Conservation (phyloP, 1,140 invertebrate species). For the Spodoptera litura region DNA sequence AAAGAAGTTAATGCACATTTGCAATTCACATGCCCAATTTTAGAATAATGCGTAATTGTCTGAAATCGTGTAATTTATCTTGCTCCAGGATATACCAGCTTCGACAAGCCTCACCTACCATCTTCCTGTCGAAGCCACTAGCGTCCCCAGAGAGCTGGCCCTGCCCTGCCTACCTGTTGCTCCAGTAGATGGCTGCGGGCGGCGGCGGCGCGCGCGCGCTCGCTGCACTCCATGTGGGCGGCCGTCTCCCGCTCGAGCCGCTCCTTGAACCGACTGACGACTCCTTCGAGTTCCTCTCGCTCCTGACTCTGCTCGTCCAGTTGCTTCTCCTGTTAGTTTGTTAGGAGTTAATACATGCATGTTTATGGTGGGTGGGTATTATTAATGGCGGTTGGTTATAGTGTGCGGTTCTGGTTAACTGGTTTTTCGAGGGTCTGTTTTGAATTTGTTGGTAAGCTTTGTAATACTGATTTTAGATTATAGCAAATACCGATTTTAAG, state of each 20-base stretch:
- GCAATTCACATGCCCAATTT: too few relatives aligned
- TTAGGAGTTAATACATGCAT: constrained; percentile 47
- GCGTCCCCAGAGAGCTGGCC: too few relatives aligned
- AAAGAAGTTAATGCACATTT: too few relatives aligned
- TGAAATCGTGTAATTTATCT: too few relatives aligned
- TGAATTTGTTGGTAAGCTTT: too few relatives aligned
- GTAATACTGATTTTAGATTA: too few relatives aligned
- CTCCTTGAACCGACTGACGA: constrained; percentile 93
- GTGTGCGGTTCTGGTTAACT: constrained; percentile 7
- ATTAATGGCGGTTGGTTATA: background rate
- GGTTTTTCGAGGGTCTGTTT: background rate
- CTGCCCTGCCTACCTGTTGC: too few relatives aligned
- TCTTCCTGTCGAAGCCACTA: too few relatives aligned
- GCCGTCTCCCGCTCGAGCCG: constrained; percentile 96
- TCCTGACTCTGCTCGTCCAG: constrained; percentile 95
- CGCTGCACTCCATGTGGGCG: constrained; percentile 94
- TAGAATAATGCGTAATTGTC: too few relatives aligned
- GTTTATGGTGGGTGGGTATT: constrained; percentile 1
- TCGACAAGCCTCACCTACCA: too few relatives aligned
- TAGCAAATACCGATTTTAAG: too few relatives aligned
- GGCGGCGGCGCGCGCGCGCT: constrained; percentile 92
- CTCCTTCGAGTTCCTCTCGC: constrained; percentile 96
- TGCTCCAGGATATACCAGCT: too few relatives aligned
- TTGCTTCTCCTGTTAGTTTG: constrained; percentile 91
- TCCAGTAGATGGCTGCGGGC: constrained; percentile 91